Evolutionary conservation across 1,140 invertebrate genomes (phyloP).

Genomic region (Tyrophagus putrescentiae): DNA sequence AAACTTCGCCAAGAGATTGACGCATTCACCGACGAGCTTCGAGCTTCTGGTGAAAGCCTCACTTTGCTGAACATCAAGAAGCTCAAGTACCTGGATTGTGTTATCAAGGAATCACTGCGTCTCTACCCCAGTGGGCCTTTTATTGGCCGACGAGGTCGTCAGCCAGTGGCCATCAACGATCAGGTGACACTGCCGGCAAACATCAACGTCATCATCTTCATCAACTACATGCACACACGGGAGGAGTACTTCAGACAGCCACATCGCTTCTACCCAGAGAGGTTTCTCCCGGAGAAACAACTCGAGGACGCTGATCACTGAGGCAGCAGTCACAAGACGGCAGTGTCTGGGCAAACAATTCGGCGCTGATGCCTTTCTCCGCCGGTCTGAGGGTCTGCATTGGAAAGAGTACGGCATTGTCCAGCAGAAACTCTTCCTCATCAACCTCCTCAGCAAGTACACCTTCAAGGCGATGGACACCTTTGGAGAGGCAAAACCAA

Average conservation of each 20-base stretch:
- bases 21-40: conserved; percentile 42
- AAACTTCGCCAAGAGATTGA: conserved; percentile 67
- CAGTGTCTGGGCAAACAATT: conserved; percentile 36
- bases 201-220: conserved; percentile 10
- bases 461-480: conserved; percentile 21
- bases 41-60: conserved; percentile 24
- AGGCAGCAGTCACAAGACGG: conserved; percentile 27
- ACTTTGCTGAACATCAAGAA: conserved; percentile 41
- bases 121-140: conserved; percentile 26
- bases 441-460: conserved; percentile 31
- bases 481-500: not conserved
- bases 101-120: conserved; percentile 39
- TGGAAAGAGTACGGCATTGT: conserved; percentile 26
- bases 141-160: conserved; percentile 17
- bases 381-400: conserved; percentile 35
- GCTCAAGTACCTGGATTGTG: conserved; percentile 51
- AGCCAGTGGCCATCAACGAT: not conserved
- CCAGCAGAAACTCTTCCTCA: conserved; percentile 40
- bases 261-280: conserved; percentile 21
- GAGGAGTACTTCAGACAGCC: conserved; percentile 15
- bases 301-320: too few species aligned
- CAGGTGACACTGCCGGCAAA: not conserved
- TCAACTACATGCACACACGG: conserved; percentile 8
- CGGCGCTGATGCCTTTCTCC: conserved; percentile 32
- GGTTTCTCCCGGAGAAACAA: conserved; percentile 8